Conservation (phyloP, 2,797 vertebrate genomes). For the Syndactyla subalaris region DNA sequence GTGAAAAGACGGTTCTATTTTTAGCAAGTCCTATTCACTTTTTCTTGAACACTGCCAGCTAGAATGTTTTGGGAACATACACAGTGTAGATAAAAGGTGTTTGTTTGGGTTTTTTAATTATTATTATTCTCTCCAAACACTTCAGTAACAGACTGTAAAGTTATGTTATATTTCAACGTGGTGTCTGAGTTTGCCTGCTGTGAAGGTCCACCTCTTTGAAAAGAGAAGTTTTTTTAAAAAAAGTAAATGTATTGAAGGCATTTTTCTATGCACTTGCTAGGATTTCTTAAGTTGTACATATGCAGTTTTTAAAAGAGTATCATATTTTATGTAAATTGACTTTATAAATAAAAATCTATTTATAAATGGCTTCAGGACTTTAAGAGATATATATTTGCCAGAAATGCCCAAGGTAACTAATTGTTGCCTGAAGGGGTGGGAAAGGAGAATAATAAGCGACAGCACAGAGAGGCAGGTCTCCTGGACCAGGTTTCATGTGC, state of each 20-base stretch:
- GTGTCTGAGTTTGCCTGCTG: conserved; percentile 51
- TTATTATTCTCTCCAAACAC: conserved; percentile 13
- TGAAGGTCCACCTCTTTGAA: conserved; percentile 75
- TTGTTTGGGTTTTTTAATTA: neutral
- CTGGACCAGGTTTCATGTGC: neutral
- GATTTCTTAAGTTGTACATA: conserved; percentile 86
- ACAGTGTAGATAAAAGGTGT: conserved; percentile 14
- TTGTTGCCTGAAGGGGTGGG: neutral
- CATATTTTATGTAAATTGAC: conserved; percentile 87
- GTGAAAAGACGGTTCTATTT: conserved; percentile 24
- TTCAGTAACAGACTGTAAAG: conserved; percentile 52
- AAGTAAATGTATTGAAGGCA: conserved; percentile 71
- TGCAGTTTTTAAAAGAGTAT: conserved; percentile 83
- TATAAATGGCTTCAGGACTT: conserved; percentile 74
- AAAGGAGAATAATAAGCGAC: neutral
- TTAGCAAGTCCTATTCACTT: conserved; percentile 11
- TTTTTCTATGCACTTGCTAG: conserved; percentile 89
- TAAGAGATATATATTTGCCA: neutral
- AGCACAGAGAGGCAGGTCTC: neutral
- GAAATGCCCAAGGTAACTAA: neutral
- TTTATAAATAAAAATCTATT: conserved; percentile 91
- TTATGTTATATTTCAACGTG: neutral
- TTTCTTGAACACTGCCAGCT: conserved; percentile 21
- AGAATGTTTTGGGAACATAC: conserved; percentile 40
- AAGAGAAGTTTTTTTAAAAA: conserved; percentile 53